Evolutionary conservation across 2,797 vertebrate genomes (phyloP), one percentile per base, ranked within the genome.

Genomic region (Rhinophrynus dorsalis): DNA sequence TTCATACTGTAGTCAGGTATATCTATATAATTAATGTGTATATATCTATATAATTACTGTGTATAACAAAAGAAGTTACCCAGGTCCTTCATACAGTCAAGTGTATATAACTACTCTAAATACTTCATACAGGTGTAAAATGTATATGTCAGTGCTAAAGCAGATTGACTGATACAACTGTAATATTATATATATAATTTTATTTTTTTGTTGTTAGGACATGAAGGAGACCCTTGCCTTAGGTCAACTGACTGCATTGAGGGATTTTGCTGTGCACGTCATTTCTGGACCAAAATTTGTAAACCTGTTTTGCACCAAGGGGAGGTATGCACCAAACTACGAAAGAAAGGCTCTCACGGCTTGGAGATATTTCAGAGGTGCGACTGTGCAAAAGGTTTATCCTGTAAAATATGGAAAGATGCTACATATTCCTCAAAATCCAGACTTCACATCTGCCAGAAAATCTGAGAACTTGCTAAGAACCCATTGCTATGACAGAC

Each of bases 271-370:
- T 99, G 96, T 29, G 96, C 97, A 74, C 97, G 97, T 29, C 97
- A 99, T 80, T 99, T 99, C 91, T 99, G 97, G 97, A 96, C 94
- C 84, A 99, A 99, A 90, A 99, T 99, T 86, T 99, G 96, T 88
- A 99, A 99, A 75, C 97, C 97, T 6, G 96, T 99, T 73, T 90
- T 99, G 76, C 91, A 90, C 75, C 96, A 94, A 80, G 95, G 94
- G 0, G 97, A 98, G 74, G 96, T 99, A 56, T 99, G 97, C 85
- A 98, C 96, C 75, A 97, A 96, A 73, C 94, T 97, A 74, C 92
- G 94, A 79, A 97, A 95, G 90, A 99, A 99, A 82, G 97, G 96
- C n/a, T 91, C 96, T 11, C 97, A 97, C 0, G 91, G 93, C 82
- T 84, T 99, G 80, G 97, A 99, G 81, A 96, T 99, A 80, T 99